Conservation (phyloP, 2,797 vertebrate genomes). For the Micromesistius poutassou region DNA sequence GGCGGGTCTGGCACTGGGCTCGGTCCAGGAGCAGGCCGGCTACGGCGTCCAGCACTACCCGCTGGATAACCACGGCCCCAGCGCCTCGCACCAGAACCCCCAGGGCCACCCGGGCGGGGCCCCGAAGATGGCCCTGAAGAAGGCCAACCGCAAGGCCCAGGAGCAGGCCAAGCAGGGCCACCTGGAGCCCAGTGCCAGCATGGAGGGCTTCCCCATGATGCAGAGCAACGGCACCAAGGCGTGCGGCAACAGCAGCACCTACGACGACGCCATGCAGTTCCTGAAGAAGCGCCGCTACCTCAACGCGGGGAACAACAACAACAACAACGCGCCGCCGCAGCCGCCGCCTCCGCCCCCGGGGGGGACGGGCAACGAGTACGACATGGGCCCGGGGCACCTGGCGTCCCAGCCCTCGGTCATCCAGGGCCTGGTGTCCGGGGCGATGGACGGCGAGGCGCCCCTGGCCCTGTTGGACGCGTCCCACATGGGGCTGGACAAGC, state of each 20-base stretch:
- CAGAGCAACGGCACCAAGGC: constrained; percentile 80
- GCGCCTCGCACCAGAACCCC: constrained; percentile 68
- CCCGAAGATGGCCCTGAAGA: constrained; percentile 93
- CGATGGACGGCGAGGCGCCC: constrained; percentile 82
- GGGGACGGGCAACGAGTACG: constrained; percentile 67
- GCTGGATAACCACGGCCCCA: constrained; percentile 82
- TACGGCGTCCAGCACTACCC: constrained; percentile 83
- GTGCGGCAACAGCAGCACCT: constrained; percentile 82
- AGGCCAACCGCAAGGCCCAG: constrained; percentile 80
- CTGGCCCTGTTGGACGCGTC: constrained; percentile 84
- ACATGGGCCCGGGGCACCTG: constrained; percentile 81
- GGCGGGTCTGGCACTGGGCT: constrained; percentile 25
- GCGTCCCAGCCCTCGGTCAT: constrained; percentile 85
- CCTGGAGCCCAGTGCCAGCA: constrained; percentile 71
- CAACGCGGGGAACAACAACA: constrained; percentile 77
- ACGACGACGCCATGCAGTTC: constrained; percentile 98
- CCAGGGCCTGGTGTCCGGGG: constrained; percentile 83
- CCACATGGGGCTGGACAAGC: constrained; percentile 80
- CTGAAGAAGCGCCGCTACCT: constrained; percentile 96
- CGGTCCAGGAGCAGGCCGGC: constrained; percentile 53
- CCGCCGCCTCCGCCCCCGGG: constrained; percentile 55
- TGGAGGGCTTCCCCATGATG: constrained; percentile 84
- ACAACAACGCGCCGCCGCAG: too few relatives aligned
- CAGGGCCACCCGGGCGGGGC: constrained; percentile 67
- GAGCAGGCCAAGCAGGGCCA: constrained; percentile 78